Evolutionary conservation across 2,888 invertebrate species (phyloP).

Genomic region (Drosophila monieri): DNA sequence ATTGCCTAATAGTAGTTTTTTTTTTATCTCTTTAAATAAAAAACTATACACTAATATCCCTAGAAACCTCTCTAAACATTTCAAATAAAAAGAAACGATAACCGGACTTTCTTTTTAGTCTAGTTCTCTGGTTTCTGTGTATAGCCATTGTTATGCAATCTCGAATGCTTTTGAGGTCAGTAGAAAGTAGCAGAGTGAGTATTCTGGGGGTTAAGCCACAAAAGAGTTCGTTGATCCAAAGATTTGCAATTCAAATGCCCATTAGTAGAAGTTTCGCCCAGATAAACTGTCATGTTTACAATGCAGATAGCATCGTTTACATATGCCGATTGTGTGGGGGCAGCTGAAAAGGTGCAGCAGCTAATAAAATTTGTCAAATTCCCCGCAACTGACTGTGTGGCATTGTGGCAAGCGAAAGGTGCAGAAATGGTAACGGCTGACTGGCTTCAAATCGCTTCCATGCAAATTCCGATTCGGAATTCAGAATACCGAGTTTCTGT

Average conservation of each 20-base stretch:
- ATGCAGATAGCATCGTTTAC: constrained; percentile 38
- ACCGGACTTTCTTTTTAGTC: not conserved
- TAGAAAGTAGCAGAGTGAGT: constrained; percentile 70
- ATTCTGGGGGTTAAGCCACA: not conserved
- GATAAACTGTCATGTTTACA: constrained; percentile 43
- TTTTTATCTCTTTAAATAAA: not conserved
- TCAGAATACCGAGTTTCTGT: constrained; percentile 53
- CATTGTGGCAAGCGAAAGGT: constrained; percentile 63
- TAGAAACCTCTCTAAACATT: not conserved
- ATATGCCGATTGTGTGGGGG: constrained; percentile 31
- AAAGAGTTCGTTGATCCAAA: constrained; percentile 45
- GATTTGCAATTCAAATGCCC: constrained; percentile 49
- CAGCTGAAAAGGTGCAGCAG: constrained; percentile 58
- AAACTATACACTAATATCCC: not conserved
- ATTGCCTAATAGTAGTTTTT: not conserved
- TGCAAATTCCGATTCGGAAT: constrained; percentile 53
- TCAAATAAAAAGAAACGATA: not conserved
- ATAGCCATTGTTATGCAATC: constrained; percentile 40
- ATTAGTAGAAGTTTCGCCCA: constrained; percentile 31
- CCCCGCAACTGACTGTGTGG: constrained; percentile 39
- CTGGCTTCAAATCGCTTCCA: constrained; percentile 51
- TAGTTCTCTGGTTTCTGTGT: not conserved
- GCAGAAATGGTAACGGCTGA: constrained; percentile 71
- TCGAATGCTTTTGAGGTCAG: constrained; percentile 50
- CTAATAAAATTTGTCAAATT: constrained; percentile 77